Base-by-base conservation (phyloP, 2,888 invertebrate genomes). In the Papilio elwesi region DNA sequence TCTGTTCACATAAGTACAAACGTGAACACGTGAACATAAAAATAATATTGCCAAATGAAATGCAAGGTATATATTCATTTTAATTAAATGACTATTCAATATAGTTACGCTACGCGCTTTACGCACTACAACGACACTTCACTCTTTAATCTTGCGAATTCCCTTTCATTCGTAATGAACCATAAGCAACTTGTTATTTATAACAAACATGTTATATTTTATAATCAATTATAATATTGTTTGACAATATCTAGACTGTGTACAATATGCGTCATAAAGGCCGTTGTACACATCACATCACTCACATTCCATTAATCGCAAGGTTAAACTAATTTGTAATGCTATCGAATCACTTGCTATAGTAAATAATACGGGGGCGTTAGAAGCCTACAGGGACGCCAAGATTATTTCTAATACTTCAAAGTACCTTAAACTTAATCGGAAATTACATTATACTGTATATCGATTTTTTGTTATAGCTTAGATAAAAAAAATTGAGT, bases 51-150 rank as follows among this genome's bases (percentile, higher is more conserved):
- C 15, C 43, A 59, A 43, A 59, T 38, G 38, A 3, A 62, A 43
- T 38, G 43, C 10, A 13, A 43, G 43, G 43, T n/a, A 59, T 62
- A 62, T n/a, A 62, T 43, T 62, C 59, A 62, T 62, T 13, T 43
- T 38, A 62, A 43, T 3, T 62, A 10, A 38, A 43, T n/a, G 15
- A 49, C 13, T 12, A n/a, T 13, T 38, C 10, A 59, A 10, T 13
- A 43, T 15, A 15, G 15, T 43, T 62, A 38, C n/a, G n/a, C n/a
- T 38, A 13, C 57, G 57, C 57, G 43, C n/a, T 59, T 13, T 38
- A 26, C 8, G n/a, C 59, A 38, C 57, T 57, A 36, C 57, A 57
- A 36, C 36, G 36, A 57, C 16, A 43, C 13, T 9, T n/a, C 59
- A 62, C 59, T 43, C n/a, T 62, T 43, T 51, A 8, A 43, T 5